Evolutionary conservation across 2,888 invertebrate genomes (phyloP).

Genomic region (Lypha dubia): DNA sequence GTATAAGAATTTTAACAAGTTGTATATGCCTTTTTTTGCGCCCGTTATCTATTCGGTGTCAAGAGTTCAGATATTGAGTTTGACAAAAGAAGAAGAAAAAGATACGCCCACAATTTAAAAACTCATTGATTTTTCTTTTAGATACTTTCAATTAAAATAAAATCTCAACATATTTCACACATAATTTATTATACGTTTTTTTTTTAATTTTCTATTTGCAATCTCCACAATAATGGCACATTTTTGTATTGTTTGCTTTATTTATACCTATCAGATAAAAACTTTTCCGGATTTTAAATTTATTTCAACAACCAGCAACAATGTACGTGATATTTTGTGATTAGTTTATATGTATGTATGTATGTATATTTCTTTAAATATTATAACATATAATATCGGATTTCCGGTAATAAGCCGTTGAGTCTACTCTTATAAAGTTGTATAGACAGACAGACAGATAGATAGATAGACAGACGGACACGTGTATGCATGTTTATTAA

Average conservation of each 20-base stretch:
- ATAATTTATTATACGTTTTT: too few relatives aligned
- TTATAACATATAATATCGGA: conserved; percentile 69
- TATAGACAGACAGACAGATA: neutral
- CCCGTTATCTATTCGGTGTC: conserved; percentile 52
- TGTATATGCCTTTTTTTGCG: conserved; percentile 7
- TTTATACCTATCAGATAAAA: conserved; percentile 34
- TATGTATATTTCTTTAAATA: conserved; percentile 52
- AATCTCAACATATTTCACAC: neutral
- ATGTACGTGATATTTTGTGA: conserved; percentile 66
- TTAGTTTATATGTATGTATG: too few relatives aligned
- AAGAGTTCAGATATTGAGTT: conserved; percentile 58
- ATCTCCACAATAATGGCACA: neutral
- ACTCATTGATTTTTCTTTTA: neutral
- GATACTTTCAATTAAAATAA: neutral
- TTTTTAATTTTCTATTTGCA: neutral
- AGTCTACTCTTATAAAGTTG: conserved; percentile 36
- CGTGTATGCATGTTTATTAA: neutral
- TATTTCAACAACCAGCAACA: conserved; percentile 42
- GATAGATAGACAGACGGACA: neutral
- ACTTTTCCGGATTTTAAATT: conserved; percentile 62
- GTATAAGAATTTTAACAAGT: conserved; percentile 1
- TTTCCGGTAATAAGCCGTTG: conserved; percentile 70
- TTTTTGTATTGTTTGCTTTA: too few relatives aligned
- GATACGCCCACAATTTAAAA: conserved; percentile 22
- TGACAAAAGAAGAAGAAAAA: neutral